Conservation (phyloP, 2,888 invertebrate genomes). For the Trisateles emortualis region DNA sequence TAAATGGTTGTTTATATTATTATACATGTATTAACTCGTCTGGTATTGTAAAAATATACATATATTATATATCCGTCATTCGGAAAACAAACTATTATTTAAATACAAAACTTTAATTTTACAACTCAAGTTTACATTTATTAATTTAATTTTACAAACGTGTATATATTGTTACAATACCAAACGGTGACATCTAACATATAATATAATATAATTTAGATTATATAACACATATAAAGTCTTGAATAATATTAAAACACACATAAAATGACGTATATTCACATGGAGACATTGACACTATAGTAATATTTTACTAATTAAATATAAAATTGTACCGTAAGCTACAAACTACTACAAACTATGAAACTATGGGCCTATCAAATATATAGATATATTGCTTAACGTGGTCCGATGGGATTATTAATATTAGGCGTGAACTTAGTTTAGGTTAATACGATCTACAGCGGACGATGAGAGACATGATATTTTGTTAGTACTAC, state of each 20-base stretch:
- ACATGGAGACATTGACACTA: conserved; percentile 44
- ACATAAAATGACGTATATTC: conserved; percentile 42
- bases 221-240: conserved; percentile 43
- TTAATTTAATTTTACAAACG: neutral
- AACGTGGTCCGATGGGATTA: conserved; percentile 83
- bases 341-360: conserved; percentile 77
- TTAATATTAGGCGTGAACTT: conserved; percentile 72
- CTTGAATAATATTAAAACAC: conserved; percentile 42
- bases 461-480: conserved; percentile 43
- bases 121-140: neutral
- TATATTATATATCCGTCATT: neutral
- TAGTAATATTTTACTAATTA: conserved; percentile 51
- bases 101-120: neutral
- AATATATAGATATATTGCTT: conserved; percentile 83
- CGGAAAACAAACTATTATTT: neutral
- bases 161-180: conserved; percentile 34
- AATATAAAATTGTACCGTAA: conserved; percentile 78
- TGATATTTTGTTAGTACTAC: conserved; percentile 24
- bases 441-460: conserved; percentile 47
- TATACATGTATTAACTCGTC: conserved; percentile 14
- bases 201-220: conserved; percentile 25
- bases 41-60: conserved; percentile 32
- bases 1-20: conserved; percentile 27
- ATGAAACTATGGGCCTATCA: conserved; percentile 76
- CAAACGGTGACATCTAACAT: conserved; percentile 24